phyloP scores from a whole-genome alignment of 2,888 invertebrate genomes.

The Pelosia muscerda region DNA sequence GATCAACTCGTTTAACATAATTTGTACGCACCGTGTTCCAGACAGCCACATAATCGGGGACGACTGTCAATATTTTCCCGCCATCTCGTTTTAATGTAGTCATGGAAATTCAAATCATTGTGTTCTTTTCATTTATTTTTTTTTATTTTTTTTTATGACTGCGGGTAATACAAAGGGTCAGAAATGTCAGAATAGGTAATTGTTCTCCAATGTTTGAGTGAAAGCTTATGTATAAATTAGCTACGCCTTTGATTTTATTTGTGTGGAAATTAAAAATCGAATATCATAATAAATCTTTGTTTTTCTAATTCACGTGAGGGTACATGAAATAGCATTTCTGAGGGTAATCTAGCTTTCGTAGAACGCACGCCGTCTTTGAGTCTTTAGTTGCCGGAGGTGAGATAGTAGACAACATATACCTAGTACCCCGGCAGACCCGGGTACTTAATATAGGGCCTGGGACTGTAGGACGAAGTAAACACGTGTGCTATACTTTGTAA shows the following conservation, averaged over 20 bases:
- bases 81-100: constrained; percentile 34
- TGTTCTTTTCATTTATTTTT: constrained; percentile 9
- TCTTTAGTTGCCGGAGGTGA: too few species aligned
- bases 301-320: too few species aligned
- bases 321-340: too few species aligned
- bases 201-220: neutral
- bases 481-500: too few species aligned
- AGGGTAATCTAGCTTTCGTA: too few species aligned
- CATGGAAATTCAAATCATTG: constrained; percentile 43
- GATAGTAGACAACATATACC: too few species aligned
- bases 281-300: too few species aligned
- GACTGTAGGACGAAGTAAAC: too few species aligned
- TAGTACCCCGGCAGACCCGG: too few species aligned
- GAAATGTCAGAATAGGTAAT: neutral
- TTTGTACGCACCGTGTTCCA: constrained; percentile 26
- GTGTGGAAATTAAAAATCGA: too few species aligned
- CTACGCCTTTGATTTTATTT: neutral
- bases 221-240: neutral
- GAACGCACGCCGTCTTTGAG: too few species aligned
- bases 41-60: constrained; percentile 36
- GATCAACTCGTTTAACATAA: constrained; percentile 48
- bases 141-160: neutral
- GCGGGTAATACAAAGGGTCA: neutral
- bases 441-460: too few species aligned
- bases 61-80: constrained; percentile 43